Evolutionary conservation across 1,140 invertebrate genomes (phyloP).

Genomic region (Zeugodacus cucurbitae): DNA sequence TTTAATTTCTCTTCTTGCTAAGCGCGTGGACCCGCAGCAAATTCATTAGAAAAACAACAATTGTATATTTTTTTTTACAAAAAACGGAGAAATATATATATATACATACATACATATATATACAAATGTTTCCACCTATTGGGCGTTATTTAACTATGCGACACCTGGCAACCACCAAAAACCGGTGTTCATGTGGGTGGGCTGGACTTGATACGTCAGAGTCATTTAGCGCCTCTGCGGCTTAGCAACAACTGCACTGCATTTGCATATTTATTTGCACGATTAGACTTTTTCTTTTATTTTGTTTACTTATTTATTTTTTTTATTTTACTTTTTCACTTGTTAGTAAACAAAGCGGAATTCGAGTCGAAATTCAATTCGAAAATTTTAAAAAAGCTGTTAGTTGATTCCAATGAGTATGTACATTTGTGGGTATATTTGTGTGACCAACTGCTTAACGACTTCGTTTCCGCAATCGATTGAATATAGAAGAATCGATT

Average conservation of each 20-base stretch:
- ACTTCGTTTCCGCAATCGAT: background rate
- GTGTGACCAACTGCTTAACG: background rate
- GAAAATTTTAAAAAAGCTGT: background rate
- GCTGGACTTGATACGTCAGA: background rate
- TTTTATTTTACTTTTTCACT: background rate
- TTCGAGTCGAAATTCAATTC: background rate
- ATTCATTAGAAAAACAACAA: background rate
- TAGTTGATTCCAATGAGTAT: background rate
- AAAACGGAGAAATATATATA: no score
- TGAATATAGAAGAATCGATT: no score
- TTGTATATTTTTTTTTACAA: no score
- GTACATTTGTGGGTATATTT: background rate
- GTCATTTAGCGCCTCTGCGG: background rate
- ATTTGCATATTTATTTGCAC: slow-evolving; percentile 10
- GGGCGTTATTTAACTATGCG: background rate
- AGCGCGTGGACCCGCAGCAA: background rate
- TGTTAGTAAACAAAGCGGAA: background rate
- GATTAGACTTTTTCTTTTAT: background rate
- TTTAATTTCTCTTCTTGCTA: background rate
- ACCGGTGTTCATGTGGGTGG: background rate
- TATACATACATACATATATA: no score
- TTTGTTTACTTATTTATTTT: background rate
- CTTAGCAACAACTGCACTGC: background rate
- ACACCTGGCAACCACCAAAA: background rate
- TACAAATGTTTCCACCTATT: no score